Conservation (phyloP, 2,888 invertebrate genomes). For the Heliconius sara region DNA sequence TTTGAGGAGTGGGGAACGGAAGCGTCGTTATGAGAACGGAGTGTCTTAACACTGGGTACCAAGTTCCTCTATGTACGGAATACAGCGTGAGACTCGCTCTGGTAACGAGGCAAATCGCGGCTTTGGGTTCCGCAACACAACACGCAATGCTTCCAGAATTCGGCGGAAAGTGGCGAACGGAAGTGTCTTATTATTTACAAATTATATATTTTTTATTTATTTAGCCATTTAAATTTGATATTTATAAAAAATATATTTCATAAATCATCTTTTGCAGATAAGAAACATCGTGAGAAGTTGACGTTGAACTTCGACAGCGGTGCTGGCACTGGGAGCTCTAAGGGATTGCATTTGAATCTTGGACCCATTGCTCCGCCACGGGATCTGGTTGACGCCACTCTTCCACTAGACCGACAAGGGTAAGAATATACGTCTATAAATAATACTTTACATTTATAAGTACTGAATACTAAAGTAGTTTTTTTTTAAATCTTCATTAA, state of each 20-base stretch:
- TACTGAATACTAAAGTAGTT: neutral
- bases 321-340: conserved; percentile 74
- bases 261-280: conserved; percentile 66
- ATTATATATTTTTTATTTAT: no score
- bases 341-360: conserved; percentile 89
- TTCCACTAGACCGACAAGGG: conserved; percentile 95
- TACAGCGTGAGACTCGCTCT: no score
- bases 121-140: no score
- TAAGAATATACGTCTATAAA: conserved; percentile 68
- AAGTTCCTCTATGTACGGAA: no score
- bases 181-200: no score
- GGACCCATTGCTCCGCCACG: conserved; percentile 86
- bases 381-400: conserved; percentile 90
- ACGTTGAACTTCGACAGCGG: conserved; percentile 88
- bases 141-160: no score
- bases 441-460: neutral
- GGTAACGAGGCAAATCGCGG: no score
- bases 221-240: no score
- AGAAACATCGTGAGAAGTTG: conserved; percentile 87
- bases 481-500: neutral
- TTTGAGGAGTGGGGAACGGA: no score
- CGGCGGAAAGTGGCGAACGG: no score
- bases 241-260: neutral
- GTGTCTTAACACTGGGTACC: no score
- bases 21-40: no score